These are phyloP conservation scores for Lutjanus campechanus DNA, from an alignment of 2,797 vertebrate species.

Conservation along the genomic window DNA sequence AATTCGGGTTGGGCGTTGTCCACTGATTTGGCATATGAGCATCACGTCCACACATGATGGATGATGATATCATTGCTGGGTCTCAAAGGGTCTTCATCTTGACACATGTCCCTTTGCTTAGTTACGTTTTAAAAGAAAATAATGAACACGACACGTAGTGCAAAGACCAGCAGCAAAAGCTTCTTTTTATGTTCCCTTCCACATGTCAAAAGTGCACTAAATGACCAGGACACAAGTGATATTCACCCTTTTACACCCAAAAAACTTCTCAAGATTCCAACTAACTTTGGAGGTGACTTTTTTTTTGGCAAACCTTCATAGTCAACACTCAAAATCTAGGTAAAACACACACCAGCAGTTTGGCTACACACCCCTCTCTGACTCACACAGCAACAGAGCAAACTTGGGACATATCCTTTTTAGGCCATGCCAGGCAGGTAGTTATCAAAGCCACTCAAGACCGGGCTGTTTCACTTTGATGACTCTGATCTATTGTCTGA, in stretches of 20 bases:
- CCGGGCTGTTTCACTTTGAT: constrained; percentile 43
- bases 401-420: constrained; percentile 38
- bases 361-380: constrained; percentile 26
- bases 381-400: constrained; percentile 34
- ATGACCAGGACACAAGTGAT: neutral
- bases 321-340: neutral
- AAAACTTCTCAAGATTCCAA: neutral
- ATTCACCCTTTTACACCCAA: neutral
- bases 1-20: too few species aligned
- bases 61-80: too few species aligned
- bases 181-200: too few species aligned
- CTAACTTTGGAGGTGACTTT: neutral
- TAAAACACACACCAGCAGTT: constrained; percentile 21
- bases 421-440: constrained; percentile 35
- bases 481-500: constrained; percentile 34
- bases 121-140: too few species aligned
- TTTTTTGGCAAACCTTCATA: neutral
- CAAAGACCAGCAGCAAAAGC: too few species aligned
- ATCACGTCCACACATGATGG: too few species aligned
- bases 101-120: too few species aligned
- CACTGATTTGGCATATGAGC: too few species aligned
- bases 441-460: constrained; percentile 53
- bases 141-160: too few species aligned
- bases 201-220: neutral
- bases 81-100: too few species aligned